Evolutionary conservation across 2,797 vertebrate genomes (phyloP).

Genomic region (Gymnoscopelus braueri): DNA sequence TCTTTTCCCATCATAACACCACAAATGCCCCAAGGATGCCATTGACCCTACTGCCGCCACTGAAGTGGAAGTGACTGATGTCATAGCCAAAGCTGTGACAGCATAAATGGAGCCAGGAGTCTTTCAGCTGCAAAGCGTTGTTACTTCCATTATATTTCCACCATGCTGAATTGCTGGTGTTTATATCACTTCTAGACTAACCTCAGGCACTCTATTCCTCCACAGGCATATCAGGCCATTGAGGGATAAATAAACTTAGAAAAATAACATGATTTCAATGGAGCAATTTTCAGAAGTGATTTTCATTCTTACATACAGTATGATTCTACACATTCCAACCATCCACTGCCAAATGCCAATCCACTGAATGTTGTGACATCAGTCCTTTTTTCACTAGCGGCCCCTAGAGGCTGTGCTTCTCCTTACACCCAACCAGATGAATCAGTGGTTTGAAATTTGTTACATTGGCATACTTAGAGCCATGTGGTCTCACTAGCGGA

Average conservation of each 20-base stretch:
- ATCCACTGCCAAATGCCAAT: too few species aligned
- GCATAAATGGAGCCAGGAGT: conserved; percentile 58
- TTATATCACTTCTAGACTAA: conserved; percentile 2
- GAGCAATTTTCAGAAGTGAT: conserved; percentile 3
- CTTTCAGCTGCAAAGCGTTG: conserved; percentile 40
- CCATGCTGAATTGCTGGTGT: conserved; percentile 27
- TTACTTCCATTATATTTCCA: conserved; percentile 24
- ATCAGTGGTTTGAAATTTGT: too few species aligned
- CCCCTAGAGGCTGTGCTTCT: too few species aligned
- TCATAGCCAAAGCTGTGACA: conserved; percentile 59
- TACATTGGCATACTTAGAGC: too few species aligned
- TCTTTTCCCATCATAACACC: conserved; percentile 35
- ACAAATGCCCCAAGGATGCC: conserved; percentile 59
- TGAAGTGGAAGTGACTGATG: conserved; percentile 71
- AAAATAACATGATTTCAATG: conserved; percentile 12
- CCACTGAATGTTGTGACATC: too few species aligned
- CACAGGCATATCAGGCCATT: conserved; percentile 8
- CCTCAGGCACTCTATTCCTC: background rate
- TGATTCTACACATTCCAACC: background rate
- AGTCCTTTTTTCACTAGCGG: too few species aligned
- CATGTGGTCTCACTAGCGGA: too few species aligned
- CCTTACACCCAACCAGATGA: too few species aligned
- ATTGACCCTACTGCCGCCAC: conserved; percentile 53
- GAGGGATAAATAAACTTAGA: conserved; percentile 23
- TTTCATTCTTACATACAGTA: background rate